Percentiles rank a stretch among this genome's conserved stretches.
Evolutionary conservation across 2,888 invertebrate species (phyloP).

Genomic region (Lumbricus terrestris): DNA sequence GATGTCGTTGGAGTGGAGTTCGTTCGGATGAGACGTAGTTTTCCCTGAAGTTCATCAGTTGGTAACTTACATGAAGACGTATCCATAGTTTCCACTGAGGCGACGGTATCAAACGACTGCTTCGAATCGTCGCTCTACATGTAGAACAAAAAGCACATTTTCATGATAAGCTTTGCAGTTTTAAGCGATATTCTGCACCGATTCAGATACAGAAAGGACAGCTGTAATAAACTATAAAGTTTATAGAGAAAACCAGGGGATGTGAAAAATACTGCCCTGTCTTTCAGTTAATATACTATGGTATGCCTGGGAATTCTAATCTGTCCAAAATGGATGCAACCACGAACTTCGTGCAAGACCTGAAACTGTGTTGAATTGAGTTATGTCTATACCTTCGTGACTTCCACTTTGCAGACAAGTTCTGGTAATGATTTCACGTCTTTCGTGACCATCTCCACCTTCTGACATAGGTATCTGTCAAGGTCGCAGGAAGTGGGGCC

Average conservation of each 20-base stretch:
- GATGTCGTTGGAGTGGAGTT: background rate
- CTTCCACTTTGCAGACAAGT: background rate
- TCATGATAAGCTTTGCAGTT: background rate
- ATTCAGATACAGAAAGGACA: too few species aligned
- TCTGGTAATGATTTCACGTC: background rate
- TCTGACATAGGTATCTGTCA: background rate
- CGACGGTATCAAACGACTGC: background rate
- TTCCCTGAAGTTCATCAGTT: background rate
- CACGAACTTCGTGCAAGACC: background rate
- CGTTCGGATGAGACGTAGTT: background rate
- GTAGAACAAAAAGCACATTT: background rate
- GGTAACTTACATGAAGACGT: background rate
- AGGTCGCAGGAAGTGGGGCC: background rate
- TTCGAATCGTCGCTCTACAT: background rate
- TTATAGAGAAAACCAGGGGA: too few species aligned
- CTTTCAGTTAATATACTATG: too few species aligned
- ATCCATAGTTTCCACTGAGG: background rate
- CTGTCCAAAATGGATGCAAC: background rate
- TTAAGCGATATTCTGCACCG: background rate
- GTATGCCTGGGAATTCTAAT: background rate
- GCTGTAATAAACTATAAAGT: too few species aligned
- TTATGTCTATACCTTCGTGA: background rate
- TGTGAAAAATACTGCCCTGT: too few species aligned
- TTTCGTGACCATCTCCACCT: background rate
- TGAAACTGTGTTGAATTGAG: background rate